Evolutionary conservation across 1,140 invertebrate species (phyloP), one percentile per base, ranked within the genome.

Genomic region (Camponotus vicinus): DNA sequence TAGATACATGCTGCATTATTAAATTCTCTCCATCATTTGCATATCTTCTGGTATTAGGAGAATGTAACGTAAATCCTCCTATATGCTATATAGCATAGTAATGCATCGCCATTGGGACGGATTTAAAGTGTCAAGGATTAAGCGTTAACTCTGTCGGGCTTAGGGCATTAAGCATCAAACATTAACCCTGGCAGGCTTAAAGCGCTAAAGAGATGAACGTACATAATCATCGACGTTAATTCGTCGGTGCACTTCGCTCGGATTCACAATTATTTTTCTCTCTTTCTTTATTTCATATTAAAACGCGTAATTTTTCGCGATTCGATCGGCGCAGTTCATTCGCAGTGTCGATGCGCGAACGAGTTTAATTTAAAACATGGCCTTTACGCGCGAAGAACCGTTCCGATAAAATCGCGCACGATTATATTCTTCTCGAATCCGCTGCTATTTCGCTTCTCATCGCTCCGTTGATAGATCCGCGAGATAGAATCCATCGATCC

Each of bases 321-420:
- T 78, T 88, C 73, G 59, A 88, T 88, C 79, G 4, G 15, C 49
- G 59, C 40, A 59, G 59, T 52, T 73, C 79, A 66, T 78, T 87
- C 75, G 86, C 57, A 64, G 59, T 66, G n/a, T 13, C 78, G 57
- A 57, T 73, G 57, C 40, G 52, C 37, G 85, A 88, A 59, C 18
- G 71, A 85, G 71, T 88, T 87, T 85, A 88, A 89, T 71, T 89
- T 88, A 88, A 89, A 84, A 88, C 59, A 69, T 63, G 67, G 55
- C 67, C 66, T 27, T 77, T 37, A 2, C 42, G 40, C 18, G n/a
- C 40, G 42, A 34, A 55, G 73, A 32, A 52, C 6, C 37, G 66
- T n/a, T 37, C 40, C 45, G 77, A 75, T 52, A 75, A 88, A 88
- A 88, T 83, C 64, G 76, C 34, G 40, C 40, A 5, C 55, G 40